These are phyloP conservation scores for Polydrusus cervinus DNA, from an alignment of 2,888 invertebrate genomes.

Conservation along the genomic window DNA sequence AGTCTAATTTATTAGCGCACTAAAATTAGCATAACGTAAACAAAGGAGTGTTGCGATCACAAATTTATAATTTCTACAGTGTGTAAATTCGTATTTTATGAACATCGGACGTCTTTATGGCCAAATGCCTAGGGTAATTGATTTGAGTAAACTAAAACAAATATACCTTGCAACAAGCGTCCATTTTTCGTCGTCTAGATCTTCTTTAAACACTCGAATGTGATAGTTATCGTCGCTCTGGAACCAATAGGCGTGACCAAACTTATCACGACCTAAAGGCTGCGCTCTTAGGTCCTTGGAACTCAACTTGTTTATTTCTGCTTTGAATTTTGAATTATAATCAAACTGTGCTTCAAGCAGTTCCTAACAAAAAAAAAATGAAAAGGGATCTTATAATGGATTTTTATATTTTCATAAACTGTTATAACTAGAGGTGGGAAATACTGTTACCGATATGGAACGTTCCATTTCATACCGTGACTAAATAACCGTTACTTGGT, in stretches of 20 bases:
- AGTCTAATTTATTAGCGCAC: too few relatives aligned
- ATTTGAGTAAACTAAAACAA: not conserved
- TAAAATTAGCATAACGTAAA: too few relatives aligned
- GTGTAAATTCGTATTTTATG: too few relatives aligned
- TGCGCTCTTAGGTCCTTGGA: conserved; percentile 88
- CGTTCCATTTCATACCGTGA: too few relatives aligned
- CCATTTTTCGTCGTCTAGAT: conserved; percentile 97
- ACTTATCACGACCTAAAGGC: conserved; percentile 93
- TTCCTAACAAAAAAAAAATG: conserved; percentile 77
- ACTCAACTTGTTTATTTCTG: conserved; percentile 84
- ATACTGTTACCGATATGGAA: too few relatives aligned
- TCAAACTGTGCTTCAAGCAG: conserved; percentile 97
- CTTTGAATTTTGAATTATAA: conserved; percentile 93
- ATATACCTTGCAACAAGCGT: conserved; percentile 88
- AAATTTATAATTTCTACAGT: too few relatives aligned
- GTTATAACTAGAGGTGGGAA: too few relatives aligned
- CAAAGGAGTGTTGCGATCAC: too few relatives aligned
- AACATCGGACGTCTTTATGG: too few relatives aligned
- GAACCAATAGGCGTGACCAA: conserved; percentile 95
- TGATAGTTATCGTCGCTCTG: conserved; percentile 92
- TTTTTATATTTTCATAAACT: not conserved
- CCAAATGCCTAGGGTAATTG: too few relatives aligned
- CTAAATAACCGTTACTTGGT: too few relatives aligned
- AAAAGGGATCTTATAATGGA: conserved; percentile 1
- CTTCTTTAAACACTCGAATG: conserved; percentile 94